Evolutionary conservation across 2,797 vertebrate species (phyloP).

Genomic region (Darevskia nairensis): DNA sequence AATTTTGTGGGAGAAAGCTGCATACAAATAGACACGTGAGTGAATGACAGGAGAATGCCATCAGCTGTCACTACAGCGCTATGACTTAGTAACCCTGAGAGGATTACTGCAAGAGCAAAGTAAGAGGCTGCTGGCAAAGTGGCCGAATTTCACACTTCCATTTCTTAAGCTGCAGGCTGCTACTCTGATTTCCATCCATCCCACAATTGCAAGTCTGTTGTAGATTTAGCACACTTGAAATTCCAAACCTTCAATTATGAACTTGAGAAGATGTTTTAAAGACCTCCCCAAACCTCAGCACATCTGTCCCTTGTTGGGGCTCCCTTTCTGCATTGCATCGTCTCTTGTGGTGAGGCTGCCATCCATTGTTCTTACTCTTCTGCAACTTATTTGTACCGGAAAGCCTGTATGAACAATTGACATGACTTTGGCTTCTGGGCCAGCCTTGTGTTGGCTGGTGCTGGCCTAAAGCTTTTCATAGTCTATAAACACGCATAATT

Average conservation of each 20-base stretch:
- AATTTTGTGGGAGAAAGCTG: neutral
- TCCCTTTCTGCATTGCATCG: neutral
- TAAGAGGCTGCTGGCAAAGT: neutral
- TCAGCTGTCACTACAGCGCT: neutral
- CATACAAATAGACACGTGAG: neutral
- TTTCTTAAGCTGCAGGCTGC: neutral
- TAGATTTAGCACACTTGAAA: conserved; percentile 29
- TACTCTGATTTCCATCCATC: conserved; percentile 18
- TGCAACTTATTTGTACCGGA: conserved; percentile 14
- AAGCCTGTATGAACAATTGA: neutral
- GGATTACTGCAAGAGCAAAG: neutral
- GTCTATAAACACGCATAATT: neutral
- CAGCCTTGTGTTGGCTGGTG: neutral
- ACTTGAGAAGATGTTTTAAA: conserved; percentile 7
- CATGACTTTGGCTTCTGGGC: neutral
- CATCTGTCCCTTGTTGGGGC: conserved; percentile 9
- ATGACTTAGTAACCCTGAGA: neutral
- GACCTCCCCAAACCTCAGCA: neutral
- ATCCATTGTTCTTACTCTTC: neutral
- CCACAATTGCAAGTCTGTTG: neutral
- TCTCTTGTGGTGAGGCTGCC: neutral
- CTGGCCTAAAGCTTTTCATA: conserved; percentile 1
- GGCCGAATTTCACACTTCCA: neutral
- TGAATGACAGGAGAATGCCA: neutral
- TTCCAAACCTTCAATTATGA: neutral